These are phyloP conservation scores for Podarcis lilfordi DNA, from an alignment of 2,797 vertebrate species.

Conservation along the genomic window DNA sequence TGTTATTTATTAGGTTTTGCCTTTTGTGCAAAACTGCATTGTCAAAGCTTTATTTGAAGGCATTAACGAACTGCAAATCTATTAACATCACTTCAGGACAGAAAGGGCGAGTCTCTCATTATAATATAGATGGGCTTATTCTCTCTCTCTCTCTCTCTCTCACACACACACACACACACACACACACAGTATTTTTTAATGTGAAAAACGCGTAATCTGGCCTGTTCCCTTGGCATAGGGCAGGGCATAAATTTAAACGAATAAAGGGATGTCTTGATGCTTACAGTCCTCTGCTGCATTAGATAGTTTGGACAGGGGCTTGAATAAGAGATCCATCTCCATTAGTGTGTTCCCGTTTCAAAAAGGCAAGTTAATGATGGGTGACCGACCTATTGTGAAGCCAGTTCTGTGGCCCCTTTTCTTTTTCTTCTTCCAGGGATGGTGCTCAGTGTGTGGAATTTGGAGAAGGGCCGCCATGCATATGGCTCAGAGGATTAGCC, in stretches of 20 bases:
- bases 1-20: background rate
- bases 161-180: too few species aligned
- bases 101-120: background rate
- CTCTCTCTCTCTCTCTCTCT: background rate
- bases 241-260: background rate
- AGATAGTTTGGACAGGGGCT: background rate
- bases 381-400: background rate
- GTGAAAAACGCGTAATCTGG: background rate
- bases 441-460: background rate
- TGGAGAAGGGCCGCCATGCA: background rate
- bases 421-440: background rate
- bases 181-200: background rate
- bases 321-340: conserved; percentile 1
- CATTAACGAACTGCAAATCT: background rate
- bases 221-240: background rate
- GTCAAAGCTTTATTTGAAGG: background rate
- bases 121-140: background rate
- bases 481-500: conserved; percentile 28
- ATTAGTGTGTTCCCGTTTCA: conserved; percentile 5
- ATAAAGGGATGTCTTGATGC: background rate
- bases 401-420: background rate
- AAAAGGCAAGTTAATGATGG: conserved; percentile 24
- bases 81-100: background rate
- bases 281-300: background rate
- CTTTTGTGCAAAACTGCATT: background rate